A percentile compares a stretch with the other conserved stretches of the same genome.
These are phyloP conservation scores for Aquatica leii DNA, from an alignment of 2,888 invertebrate genomes.

Conservation along the genomic window DNA sequence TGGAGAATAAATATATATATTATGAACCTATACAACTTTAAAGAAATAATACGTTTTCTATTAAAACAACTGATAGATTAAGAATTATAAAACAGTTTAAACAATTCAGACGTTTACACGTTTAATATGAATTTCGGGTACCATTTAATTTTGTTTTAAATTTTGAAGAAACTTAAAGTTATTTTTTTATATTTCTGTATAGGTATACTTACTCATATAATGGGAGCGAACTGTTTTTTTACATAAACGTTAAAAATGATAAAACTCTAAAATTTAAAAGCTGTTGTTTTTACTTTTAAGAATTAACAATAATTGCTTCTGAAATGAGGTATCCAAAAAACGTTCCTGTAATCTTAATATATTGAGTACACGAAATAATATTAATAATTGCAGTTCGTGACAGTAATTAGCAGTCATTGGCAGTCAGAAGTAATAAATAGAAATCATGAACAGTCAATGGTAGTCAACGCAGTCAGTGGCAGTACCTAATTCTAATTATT, in stretches of 20 bases:
- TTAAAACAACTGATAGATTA: conserved; percentile 3
- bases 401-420: not conserved
- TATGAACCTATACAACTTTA: not conserved
- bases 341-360: too few relatives aligned
- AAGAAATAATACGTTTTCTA: not conserved
- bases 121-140: too few relatives aligned
- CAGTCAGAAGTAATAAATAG: conserved; percentile 5
- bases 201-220: too few relatives aligned
- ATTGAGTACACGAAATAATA: conserved; percentile 4
- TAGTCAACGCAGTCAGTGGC: conserved; percentile 2
- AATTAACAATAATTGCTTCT: not conserved
- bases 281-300: conserved; percentile 1
- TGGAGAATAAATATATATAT: too few relatives aligned
- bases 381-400: too few relatives aligned
- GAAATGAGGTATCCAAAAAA: too few relatives aligned
- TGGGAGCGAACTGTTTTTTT: too few relatives aligned
- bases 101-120: too few relatives aligned
- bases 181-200: conserved; percentile 2
- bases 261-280: conserved; percentile 1
- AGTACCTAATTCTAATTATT: conserved; percentile 3
- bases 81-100: not conserved
- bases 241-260: too few relatives aligned
- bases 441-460: conserved; percentile 3
- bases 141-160: too few relatives aligned
- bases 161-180: too few relatives aligned